Evolutionary conservation across 64 coral and sea anemone species (phyloP), one percentile per base, ranked within the genome.

Genomic region (Catalaphyllia jardinei): DNA sequence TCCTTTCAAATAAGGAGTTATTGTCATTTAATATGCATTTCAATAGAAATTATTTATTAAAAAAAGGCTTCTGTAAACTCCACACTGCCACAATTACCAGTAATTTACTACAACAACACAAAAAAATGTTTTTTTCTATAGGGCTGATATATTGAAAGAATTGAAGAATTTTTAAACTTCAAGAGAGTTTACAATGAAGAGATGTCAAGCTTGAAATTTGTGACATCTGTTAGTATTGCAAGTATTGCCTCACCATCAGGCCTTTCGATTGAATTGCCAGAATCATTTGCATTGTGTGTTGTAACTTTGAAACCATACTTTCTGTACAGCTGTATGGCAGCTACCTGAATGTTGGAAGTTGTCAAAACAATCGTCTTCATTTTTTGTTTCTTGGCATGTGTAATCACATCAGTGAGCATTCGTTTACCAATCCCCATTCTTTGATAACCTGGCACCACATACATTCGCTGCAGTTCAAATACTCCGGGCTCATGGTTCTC

Each of bases 381-480:
- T 2, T 64, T 76, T 10, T 75, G 11, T 61, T 67, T 80, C n/a
- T 83, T 83, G 10, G 73, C 74, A 60, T 74, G 65, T 11, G 67
- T 17, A 7, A 74, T 51, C 28, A 91, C 5, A 60, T 82, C 78
- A 31, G 27, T 74, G 17, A 91, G 5, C 12, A 91, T 11, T 39
- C 59, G 31, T 16, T 19, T 83, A 11, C 46, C 69, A 38, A 83
- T 91, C 11, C 89, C 79, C 67, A 59, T 82, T 71, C 67, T n/a
- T 35, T 79, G 61, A 60, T 29, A 67, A 35, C 29, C 33, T 42
- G 50, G 60, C 42, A 39, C 42, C 20, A 91, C 79, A 55, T 63
- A 91, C 89, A 91, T 83, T 14, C 78, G 64, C 52, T 74, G 38
- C 29, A 91, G 60, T 51, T 91, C 52, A 57, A 67, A 79, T 31